Percentiles rank a stretch among this genome's conserved stretches.
These are phyloP conservation scores for Ceyx erithaca DNA, from an alignment of 2,797 vertebrate genomes.

Conservation along the genomic window DNA sequence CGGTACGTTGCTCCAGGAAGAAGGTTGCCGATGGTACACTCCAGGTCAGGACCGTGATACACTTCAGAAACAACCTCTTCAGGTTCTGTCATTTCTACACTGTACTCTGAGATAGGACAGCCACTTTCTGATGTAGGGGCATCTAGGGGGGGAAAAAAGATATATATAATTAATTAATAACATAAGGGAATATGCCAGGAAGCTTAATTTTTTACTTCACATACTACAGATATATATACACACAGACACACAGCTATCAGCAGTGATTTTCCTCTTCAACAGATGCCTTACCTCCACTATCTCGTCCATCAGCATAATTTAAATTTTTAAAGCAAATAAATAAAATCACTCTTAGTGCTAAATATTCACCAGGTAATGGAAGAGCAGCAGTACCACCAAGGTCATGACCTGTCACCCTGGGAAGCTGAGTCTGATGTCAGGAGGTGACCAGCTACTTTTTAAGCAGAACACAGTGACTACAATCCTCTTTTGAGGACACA, in stretches of 20 bases:
- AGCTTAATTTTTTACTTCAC: not conserved
- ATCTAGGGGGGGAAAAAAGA: constrained; percentile 56
- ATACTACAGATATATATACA: not conserved
- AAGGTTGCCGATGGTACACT: constrained; percentile 91
- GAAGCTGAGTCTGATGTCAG: not conserved
- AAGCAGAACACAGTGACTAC: not conserved
- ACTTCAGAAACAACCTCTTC: constrained; percentile 84
- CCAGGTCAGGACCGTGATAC: constrained; percentile 87
- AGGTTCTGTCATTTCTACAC: constrained; percentile 90
- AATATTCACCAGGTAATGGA: not conserved
- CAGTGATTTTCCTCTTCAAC: not conserved
- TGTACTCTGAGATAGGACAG: constrained; percentile 88
- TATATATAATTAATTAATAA: not conserved
- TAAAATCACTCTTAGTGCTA: not conserved
- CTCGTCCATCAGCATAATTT: not conserved
- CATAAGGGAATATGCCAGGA: rapidly evolving
- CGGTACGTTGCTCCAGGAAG: constrained; percentile 90
- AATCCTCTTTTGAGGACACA: not conserved
- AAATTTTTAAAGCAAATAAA: not conserved
- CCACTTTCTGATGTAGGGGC: constrained; percentile 76
- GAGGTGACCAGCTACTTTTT: not conserved
- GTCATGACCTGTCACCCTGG: not conserved
- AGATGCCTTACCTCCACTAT: not conserved
- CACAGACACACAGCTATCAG: not conserved
- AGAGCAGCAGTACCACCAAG: not conserved